phyloP scores from a whole-genome alignment of 2,888 invertebrate species.

The Polydrusus tereticollis region DNA sequence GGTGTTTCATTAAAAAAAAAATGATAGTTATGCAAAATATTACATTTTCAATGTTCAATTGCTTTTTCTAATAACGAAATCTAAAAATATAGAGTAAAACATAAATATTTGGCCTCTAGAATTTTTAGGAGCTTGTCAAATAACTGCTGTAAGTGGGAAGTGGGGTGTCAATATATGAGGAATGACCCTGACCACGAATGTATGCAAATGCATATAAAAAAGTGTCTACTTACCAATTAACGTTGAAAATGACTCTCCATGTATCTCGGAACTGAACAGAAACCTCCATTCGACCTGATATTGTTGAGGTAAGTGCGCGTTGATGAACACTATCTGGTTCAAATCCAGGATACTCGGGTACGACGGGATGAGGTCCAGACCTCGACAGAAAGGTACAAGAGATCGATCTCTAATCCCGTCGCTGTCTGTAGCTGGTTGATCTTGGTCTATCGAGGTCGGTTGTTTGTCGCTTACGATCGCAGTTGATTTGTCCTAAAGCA shows the following conservation, averaged over 20 bases:
- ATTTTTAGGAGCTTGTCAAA: too few relatives aligned
- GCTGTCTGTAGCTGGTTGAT: slow-evolving; percentile 50
- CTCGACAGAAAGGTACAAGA: slow-evolving; percentile 70
- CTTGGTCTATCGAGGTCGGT: slow-evolving; percentile 18
- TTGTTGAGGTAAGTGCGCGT: slow-evolving; percentile 81
- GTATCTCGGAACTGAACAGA: slow-evolving; percentile 86
- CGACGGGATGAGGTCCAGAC: slow-evolving; percentile 80
- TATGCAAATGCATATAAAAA: too few relatives aligned
- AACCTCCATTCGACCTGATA: slow-evolving; percentile 87
- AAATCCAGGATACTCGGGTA: slow-evolving; percentile 83
- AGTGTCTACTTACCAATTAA: slow-evolving; percentile 71
- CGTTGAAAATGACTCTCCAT: slow-evolving; percentile 92
- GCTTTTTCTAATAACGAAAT: too few relatives aligned
- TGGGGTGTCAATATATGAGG: too few relatives aligned
- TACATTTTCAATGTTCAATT: too few relatives aligned
- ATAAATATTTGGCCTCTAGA: not conserved
- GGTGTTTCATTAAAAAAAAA: too few relatives aligned
- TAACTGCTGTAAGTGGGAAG: too few relatives aligned
- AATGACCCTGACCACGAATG: too few relatives aligned
- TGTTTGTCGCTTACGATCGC: slow-evolving; percentile 14
- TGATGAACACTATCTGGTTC: slow-evolving; percentile 84
- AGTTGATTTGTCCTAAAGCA: slow-evolving; percentile 15
- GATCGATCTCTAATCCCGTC: slow-evolving; percentile 68
- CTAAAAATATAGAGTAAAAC: too few relatives aligned
- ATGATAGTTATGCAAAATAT: too few relatives aligned